Evolutionary conservation across 2,113 vertebrate species (phyloP), one percentile per base, ranked within the genome.

Genomic region (Platysteira castanea): DNA sequence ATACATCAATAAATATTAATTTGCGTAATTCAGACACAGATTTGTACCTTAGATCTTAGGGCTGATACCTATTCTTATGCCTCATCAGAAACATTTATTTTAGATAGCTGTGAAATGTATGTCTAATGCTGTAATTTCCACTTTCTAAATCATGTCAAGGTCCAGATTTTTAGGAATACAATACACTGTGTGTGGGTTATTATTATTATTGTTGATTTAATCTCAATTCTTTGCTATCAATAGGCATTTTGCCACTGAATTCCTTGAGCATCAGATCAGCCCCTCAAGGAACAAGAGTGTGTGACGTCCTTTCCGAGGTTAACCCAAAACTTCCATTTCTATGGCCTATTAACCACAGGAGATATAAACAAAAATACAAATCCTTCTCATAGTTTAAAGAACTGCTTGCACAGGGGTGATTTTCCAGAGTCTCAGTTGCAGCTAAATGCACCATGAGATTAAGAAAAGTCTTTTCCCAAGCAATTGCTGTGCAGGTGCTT

Each of bases 371-470:
- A 84, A 83, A 87, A 61, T 13, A 79, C 35, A 50, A 69, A 37
- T 74, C 41, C 26, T 27, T 82, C 78, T 76, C 67, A 41, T 21
- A 65, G 24, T 47, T 64, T 82, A 69, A 69, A 41, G 54, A 94
- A 23, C 82, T 88, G n/a, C 52, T 93, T 44, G 35, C 59, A 31
- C 5, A 71, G 28, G 50, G 22, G 23, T 56, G 76, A 80, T 84
- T 86, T 93, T 78, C 64, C 67, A 90, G 78, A 47, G 68, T 53
- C 56, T 88, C 33, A 15, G 27, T 17, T 47, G 74, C 61, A 77
- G 78, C 39, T 89, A 92, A 92, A 78, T 37, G 91, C 84, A 69
- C 70, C 85, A 83, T 59, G 49, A 94, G 74, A 82, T 93, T 88
- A 93, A 86, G 80, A 70, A 46, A 79, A 73, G 33, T 7, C 24